Base-by-base conservation (phyloP, 1,140 invertebrate species). In the Halesus radiatus region DNA sequence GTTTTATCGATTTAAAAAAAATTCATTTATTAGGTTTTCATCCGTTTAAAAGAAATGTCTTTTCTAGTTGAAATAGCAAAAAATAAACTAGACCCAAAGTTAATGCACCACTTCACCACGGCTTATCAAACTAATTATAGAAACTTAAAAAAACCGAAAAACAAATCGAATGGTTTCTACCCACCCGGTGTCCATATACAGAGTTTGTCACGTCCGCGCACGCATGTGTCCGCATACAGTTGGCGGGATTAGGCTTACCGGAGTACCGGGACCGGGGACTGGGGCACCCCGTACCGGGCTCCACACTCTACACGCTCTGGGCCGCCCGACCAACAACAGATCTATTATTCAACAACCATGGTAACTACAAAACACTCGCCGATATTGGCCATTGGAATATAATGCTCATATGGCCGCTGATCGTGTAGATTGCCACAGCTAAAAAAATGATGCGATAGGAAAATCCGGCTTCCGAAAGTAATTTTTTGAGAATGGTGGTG, bases 221-320 rank as follows among this genome's bases (percentile, higher is more conserved):
- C 78, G 82, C 82, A 78, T 83, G 82, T 70, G 79, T 77, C 77
- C 75, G 82, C 82, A 83, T 83, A 81, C 82, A 80, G 78, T 80
- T 32, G 72, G 54, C 52, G 75, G 82, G 82, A 83, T 83, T 81
- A 81, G 82, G 80, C 77, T 81, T 80, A 83, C 58, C 73, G 77
- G 76, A 72, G 66, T 78, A n/a, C 37, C 37, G 13, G 37, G 4
- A 3, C 5, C 7, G 37, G 37, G 37, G 37, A 45, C 37, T 45
- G 77, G 76, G 76, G 66, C 81, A 64, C 37, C 37, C 37, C 13
- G 37, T 45, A 45, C 37, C 37, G 7, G 37, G 5, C 37, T 13
- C 32, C 7, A n/a, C n/a, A n/a, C 32, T 32, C 37, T 7, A 45
- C 10, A 13, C 78, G 52, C 54, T 73, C 60, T 7, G 37, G 23